Evolutionary conservation across 2,113 vertebrate genomes (phyloP).

Genomic region (Calonectris borealis): DNA sequence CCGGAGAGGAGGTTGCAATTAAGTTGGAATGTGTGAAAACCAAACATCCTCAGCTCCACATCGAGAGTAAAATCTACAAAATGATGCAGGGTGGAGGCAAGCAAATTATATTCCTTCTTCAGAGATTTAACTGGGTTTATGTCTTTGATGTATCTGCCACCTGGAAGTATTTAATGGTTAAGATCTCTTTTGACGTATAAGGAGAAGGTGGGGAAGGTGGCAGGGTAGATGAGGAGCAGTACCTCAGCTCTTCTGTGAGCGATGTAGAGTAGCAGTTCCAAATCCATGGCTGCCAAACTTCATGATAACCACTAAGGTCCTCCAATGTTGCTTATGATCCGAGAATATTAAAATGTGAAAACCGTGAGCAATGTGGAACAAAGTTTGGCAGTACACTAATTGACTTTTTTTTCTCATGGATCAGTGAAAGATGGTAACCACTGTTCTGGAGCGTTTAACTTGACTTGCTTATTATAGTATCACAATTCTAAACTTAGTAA

Average conservation of each 20-base stretch:
- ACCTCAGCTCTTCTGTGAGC: background rate
- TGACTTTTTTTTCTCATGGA: background rate
- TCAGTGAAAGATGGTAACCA: background rate
- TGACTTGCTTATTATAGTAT: background rate
- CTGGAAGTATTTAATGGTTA: background rate
- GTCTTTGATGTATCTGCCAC: background rate
- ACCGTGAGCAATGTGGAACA: background rate
- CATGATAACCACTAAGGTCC: background rate
- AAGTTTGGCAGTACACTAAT: background rate
- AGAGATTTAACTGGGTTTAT: background rate
- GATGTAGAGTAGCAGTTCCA: background rate
- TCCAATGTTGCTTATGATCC: background rate
- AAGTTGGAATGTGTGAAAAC: slow-evolving; percentile 98
- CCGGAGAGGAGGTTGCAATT: slow-evolving; percentile 94
- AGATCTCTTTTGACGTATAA: background rate
- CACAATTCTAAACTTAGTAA: background rate
- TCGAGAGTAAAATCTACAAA: slow-evolving; percentile 99
- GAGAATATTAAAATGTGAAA: background rate
- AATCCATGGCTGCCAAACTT: background rate
- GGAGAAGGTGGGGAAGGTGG: background rate
- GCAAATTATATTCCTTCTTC: background rate
- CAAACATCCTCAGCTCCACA: slow-evolving; percentile 97
- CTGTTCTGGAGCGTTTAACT: background rate
- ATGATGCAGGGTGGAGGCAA: slow-evolving; percentile 98
- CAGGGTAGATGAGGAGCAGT: background rate